A percentile compares a stretch with the other conserved stretches of the same genome.
Evolutionary conservation across 1,140 invertebrate genomes (phyloP).

Genomic region (Drosophila dunni): DNA sequence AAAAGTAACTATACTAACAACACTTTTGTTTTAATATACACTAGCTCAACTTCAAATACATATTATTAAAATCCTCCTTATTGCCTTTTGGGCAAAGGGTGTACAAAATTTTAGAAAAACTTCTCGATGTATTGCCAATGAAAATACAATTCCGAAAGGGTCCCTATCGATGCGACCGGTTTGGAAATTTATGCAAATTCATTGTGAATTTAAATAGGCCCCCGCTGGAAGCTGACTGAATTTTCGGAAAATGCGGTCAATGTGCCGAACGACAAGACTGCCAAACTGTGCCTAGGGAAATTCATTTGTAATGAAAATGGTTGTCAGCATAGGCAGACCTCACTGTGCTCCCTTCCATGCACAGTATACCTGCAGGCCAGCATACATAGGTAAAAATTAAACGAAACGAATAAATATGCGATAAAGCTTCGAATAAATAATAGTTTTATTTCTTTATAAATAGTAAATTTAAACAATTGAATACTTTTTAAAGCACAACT

Average conservation of each 20-base stretch:
- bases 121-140: constrained; percentile 27
- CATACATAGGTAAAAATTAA: not conserved
- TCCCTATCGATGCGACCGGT: constrained; percentile 7
- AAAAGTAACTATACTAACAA: not conserved
- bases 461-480: not conserved
- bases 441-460: not conserved
- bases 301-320: constrained; percentile 75
- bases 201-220: constrained; percentile 73
- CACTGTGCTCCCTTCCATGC: not conserved
- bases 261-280: constrained; percentile 51
- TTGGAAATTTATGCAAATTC: constrained; percentile 76
- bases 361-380: not conserved
- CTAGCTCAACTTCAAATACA: not conserved
- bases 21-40: not conserved
- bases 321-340: constrained; percentile 47
- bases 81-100: constrained; percentile 11
- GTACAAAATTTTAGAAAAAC: constrained; percentile 30
- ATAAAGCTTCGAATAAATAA: too few relatives aligned
- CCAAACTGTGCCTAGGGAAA: constrained; percentile 56
- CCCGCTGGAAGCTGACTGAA: constrained; percentile 31
- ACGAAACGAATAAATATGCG: constrained; percentile 7
- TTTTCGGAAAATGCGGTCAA: constrained; percentile 72
- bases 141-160: constrained; percentile 52
- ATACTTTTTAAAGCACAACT: constrained; percentile 1
- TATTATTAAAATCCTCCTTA: not conserved